A percentile compares a stretch with the other conserved stretches of the same genome.
phyloP scores from a whole-genome alignment of 2,888 invertebrate genomes.

The Pachycephus smyrnensis region DNA sequence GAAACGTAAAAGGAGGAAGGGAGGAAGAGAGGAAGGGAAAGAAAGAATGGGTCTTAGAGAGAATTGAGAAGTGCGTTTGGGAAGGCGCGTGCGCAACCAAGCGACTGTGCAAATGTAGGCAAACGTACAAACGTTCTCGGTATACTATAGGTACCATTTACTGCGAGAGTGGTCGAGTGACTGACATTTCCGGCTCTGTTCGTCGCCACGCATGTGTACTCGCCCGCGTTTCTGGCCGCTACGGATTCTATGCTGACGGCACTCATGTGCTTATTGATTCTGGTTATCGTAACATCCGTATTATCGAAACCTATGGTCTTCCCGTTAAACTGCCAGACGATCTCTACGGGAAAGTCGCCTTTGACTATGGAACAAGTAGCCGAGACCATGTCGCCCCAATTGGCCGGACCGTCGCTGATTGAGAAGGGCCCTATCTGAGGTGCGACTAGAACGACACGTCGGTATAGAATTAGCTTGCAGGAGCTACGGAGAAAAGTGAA shows the following conservation, averaged over 20 bases:
- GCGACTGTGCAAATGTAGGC: constrained; percentile 29
- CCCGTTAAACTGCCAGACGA: constrained; percentile 80
- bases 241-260: constrained; percentile 78
- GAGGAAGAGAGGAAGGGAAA: constrained; percentile 48
- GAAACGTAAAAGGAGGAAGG: constrained; percentile 40
- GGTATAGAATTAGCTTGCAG: background rate
- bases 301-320: constrained; percentile 43
- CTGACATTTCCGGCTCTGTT: constrained; percentile 71
- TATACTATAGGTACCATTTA: constrained; percentile 69
- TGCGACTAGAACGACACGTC: constrained; percentile 64
- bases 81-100: constrained; percentile 11
- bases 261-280: constrained; percentile 70
- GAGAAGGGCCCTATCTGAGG: constrained; percentile 66
- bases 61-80: no score
- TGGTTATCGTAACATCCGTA: constrained; percentile 68
- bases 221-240: constrained; percentile 77
- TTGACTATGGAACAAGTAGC: constrained; percentile 80
- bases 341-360: constrained; percentile 83
- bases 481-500: no score
- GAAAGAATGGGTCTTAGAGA: no score
- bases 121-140: constrained; percentile 29
- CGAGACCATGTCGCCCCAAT: constrained; percentile 66
- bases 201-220: constrained; percentile 72
- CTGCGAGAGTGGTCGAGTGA: constrained; percentile 69
- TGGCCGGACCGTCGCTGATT: constrained; percentile 65